These are phyloP conservation scores for Ceyx cyanopectus DNA, from an alignment of 2,113 vertebrate genomes.

Conservation along the genomic window DNA sequence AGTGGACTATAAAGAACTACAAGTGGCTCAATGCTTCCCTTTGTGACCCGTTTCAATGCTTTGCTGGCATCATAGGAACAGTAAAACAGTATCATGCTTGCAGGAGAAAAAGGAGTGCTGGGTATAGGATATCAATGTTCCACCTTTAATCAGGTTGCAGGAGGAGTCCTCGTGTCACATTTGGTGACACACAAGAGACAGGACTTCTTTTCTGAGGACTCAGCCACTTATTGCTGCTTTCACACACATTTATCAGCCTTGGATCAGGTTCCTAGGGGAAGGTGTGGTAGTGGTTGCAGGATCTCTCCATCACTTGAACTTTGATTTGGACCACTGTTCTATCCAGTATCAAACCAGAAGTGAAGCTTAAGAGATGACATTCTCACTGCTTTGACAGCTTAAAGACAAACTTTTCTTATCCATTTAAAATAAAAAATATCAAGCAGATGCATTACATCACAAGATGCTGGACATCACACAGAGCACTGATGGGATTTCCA, in stretches of 20 bases:
- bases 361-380: not conserved
- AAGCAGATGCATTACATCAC: not conserved
- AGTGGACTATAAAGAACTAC: not conserved
- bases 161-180: not conserved
- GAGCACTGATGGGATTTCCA: not conserved
- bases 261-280: not conserved
- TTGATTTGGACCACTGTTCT: not conserved
- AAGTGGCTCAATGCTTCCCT: not conserved
- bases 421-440: not conserved
- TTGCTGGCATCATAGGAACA: not conserved
- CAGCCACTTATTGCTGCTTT: not conserved
- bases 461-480: not conserved
- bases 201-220: constrained; percentile 13
- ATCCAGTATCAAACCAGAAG: not conserved
- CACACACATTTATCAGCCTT: constrained; percentile 43
- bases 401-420: not conserved
- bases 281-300: not conserved
- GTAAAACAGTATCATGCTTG: not conserved
- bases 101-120: not conserved
- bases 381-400: not conserved
- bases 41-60: not conserved
- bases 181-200: rapidly evolving
- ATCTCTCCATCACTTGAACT: not conserved
- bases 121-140: not conserved
- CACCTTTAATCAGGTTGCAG: not conserved